A percentile compares a stretch with the other conserved stretches of the same genome.
These are phyloP conservation scores for Syngnathus scovelli DNA, from an alignment of 2,113 vertebrate species.

Conservation along the genomic window DNA sequence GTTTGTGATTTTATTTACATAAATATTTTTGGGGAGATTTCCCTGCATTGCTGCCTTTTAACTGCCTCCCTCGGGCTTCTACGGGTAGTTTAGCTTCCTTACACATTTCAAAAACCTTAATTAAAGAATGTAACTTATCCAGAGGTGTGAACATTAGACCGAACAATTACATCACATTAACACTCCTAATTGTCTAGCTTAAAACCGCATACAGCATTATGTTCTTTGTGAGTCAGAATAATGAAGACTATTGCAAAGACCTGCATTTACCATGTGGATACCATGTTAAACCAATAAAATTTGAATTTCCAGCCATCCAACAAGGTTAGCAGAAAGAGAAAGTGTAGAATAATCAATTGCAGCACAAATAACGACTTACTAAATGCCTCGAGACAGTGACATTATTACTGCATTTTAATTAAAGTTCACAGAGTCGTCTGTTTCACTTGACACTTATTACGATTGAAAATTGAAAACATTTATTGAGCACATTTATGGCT, in stretches of 20 bases:
- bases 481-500: background rate
- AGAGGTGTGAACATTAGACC: background rate
- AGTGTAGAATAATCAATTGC: conserved; percentile 5
- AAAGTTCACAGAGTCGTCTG: background rate
- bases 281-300: too few relatives aligned
- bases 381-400: background rate
- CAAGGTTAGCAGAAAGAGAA: too few relatives aligned
- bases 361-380: conserved; percentile 11
- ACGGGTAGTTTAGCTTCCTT: background rate
- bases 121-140: background rate
- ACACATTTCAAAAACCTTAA: background rate
- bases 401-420: background rate
- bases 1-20: too few relatives aligned
- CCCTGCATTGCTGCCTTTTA: too few relatives aligned
- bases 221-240: too few relatives aligned
- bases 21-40: too few relatives aligned
- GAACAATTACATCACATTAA: background rate
- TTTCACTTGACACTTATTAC: background rate
- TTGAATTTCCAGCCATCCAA: too few relatives aligned
- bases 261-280: too few relatives aligned
- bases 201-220: too few relatives aligned
- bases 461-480: background rate
- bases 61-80: too few relatives aligned
- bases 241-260: too few relatives aligned
- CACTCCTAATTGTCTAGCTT: background rate